A percentile compares a stretch with the other conserved stretches of the same genome.
Evolutionary conservation across 2,797 vertebrate species (phyloP).

Genomic region (Cyprinodon diabolis): DNA sequence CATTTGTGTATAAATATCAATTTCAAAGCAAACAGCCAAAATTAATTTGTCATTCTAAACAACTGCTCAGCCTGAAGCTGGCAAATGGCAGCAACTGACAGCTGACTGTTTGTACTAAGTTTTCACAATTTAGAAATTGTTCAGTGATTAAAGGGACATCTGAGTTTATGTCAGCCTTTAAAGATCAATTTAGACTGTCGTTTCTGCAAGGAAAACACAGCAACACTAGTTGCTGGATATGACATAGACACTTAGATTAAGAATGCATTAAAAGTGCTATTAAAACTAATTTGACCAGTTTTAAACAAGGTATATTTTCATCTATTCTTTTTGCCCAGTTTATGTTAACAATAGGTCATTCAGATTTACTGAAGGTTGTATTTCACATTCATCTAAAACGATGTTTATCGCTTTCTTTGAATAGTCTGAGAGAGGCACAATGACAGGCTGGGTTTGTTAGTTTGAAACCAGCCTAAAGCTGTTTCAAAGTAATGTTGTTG

Average conservation of each 20-base stretch:
- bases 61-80: constrained; percentile 26
- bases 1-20: constrained; percentile 25
- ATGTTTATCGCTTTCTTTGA: too few species aligned
- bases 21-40: constrained; percentile 35
- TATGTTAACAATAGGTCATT: not conserved
- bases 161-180: not conserved
- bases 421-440: not conserved
- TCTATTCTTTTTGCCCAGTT: not conserved
- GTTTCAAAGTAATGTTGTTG: not conserved
- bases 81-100: constrained; percentile 2
- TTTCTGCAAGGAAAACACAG: constrained; percentile 3
- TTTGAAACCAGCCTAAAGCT: not conserved
- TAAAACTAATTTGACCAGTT: not conserved
- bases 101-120: not conserved
- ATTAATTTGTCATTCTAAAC: constrained; percentile 35
- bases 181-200: not conserved
- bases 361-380: not conserved
- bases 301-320: not conserved
- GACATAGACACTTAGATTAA: constrained; percentile 1
- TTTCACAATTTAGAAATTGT: constrained; percentile 7
- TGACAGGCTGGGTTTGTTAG: not conserved
- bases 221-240: constrained; percentile 7
- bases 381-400: too few species aligned
- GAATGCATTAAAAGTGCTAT: constrained; percentile 18
- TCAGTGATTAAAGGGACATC: not conserved